These are phyloP conservation scores for Tinea semifulvella DNA, from an alignment of 2,888 invertebrate genomes.

Conservation along the genomic window DNA sequence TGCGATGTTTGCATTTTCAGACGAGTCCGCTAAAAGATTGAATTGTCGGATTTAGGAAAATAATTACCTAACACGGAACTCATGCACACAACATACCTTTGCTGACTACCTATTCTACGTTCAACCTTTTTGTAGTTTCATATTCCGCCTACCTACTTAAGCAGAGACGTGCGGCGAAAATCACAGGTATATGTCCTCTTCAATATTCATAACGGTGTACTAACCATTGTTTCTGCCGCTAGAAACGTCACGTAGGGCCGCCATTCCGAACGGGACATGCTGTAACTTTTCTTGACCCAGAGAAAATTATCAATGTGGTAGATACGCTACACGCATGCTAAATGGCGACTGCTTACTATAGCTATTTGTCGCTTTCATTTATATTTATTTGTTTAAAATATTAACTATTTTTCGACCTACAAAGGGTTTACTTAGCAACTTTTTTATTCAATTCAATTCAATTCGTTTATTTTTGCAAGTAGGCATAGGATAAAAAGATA, in stretches of 20 bases:
- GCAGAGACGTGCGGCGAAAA: constrained; percentile 39
- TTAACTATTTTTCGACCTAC: too few species aligned
- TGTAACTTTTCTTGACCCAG: constrained; percentile 48
- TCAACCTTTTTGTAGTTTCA: constrained; percentile 44
- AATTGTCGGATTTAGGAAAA: too few species aligned
- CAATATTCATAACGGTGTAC: constrained; percentile 61
- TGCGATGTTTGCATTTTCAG: too few species aligned
- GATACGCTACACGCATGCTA: not conserved
- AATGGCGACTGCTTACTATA: not conserved
- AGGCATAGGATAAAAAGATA: too few species aligned
- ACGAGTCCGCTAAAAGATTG: too few species aligned
- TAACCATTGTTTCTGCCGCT: constrained; percentile 51
- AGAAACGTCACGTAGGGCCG: constrained; percentile 49
- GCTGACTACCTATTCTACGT: too few species aligned
- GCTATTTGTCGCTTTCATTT: constrained; percentile 3
- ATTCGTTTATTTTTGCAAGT: too few species aligned
- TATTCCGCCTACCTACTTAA: constrained; percentile 27
- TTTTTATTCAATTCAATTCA: too few species aligned
- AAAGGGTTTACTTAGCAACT: too few species aligned
- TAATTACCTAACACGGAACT: too few species aligned
- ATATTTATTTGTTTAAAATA: constrained; percentile 5
- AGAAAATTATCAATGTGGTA: constrained; percentile 52
- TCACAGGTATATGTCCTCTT: constrained; percentile 37
- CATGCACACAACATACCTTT: too few species aligned
- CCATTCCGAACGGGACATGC: constrained; percentile 58